phyloP scores from a whole-genome alignment of 2,797 vertebrate species.

The Sebastes nivosus region DNA sequence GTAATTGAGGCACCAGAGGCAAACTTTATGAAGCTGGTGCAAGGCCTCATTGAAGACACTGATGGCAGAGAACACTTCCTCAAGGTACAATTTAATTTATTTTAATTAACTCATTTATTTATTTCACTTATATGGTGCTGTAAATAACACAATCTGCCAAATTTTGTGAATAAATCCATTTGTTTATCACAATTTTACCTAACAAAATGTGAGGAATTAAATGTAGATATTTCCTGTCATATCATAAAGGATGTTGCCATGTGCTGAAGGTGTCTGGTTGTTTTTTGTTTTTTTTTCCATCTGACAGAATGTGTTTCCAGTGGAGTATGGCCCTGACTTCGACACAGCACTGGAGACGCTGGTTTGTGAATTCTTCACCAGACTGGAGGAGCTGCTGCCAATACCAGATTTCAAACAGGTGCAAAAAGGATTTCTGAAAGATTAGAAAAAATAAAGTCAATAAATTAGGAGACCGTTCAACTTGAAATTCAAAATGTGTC shows the following conservation, averaged over 20 bases:
- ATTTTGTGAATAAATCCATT: neutral
- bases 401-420: constrained; percentile 83
- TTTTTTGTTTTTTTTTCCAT: neutral
- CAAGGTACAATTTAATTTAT: constrained; percentile 60
- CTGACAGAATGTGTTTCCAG: constrained; percentile 80
- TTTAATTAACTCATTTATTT: neutral
- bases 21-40: constrained; percentile 82
- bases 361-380: constrained; percentile 79
- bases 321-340: constrained; percentile 80
- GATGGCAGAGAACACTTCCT: constrained; percentile 81
- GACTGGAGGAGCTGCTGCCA: constrained; percentile 79
- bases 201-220: neutral
- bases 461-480: neutral
- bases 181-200: neutral
- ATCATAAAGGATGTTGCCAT: neutral
- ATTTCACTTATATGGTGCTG: neutral
- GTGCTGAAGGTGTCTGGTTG: neutral
- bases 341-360: constrained; percentile 79
- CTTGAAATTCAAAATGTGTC: neutral
- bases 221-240: neutral
- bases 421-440: neutral
- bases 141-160: neutral
- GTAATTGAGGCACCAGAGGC: constrained; percentile 79
- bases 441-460: neutral
- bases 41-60: constrained; percentile 80